Percentiles rank a stretch among this genome's conserved stretches.
These are phyloP conservation scores for Chaetophractus vellerosus DNA, from an alignment of 2,797 vertebrate genomes.

Conservation along the genomic window DNA sequence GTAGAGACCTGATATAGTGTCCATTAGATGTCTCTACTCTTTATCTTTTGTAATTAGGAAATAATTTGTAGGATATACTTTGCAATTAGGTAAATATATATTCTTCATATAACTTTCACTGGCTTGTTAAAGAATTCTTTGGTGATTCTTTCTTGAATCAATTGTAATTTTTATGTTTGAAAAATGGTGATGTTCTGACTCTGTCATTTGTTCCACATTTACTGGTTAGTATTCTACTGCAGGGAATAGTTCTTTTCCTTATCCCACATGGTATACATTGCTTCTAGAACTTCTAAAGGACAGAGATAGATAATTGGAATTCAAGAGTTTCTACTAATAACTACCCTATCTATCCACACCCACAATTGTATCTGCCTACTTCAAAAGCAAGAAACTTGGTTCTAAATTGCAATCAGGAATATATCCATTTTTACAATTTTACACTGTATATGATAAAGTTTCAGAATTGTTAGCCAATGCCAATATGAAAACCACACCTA, in stretches of 20 bases:
- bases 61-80: neutral
- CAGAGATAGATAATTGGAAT: neutral
- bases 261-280: neutral
- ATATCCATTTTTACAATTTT: neutral
- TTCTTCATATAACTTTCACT: neutral
- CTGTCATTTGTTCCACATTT: neutral
- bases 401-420: neutral
- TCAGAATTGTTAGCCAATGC: neutral
- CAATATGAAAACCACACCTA: neutral
- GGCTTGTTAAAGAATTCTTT: neutral
- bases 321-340: neutral
- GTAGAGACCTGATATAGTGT: neutral
- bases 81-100: neutral
- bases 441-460: neutral
- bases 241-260: neutral
- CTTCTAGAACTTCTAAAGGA: neutral
- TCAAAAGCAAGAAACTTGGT: neutral
- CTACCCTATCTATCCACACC: neutral
- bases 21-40: neutral
- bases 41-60: neutral
- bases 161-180: neutral
- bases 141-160: neutral
- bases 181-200: neutral
- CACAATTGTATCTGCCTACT: neutral
- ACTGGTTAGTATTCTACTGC: neutral